These are phyloP conservation scores for Andrena praecox DNA, from an alignment of 2,888 invertebrate genomes.

Conservation along the genomic window DNA sequence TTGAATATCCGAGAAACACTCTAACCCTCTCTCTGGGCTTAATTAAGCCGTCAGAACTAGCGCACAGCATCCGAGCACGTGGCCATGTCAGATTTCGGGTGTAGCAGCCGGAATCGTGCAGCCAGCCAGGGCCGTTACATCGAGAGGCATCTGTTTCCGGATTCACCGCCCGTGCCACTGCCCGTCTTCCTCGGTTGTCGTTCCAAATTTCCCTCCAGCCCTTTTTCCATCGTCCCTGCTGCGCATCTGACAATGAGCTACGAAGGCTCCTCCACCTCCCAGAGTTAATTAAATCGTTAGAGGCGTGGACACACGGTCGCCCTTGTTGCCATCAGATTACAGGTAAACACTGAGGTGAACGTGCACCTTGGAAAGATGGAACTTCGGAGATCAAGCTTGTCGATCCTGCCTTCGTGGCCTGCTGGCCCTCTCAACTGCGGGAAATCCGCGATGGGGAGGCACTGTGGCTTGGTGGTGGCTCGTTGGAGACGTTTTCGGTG, in stretches of 20 bases:
- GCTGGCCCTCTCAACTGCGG: not conserved
- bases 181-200: constrained; percentile 47
- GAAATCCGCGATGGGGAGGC: not conserved
- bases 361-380: not conserved
- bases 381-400: not conserved
- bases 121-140: constrained; percentile 43
- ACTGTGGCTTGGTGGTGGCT: not conserved
- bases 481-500: not conserved
- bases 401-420: not conserved
- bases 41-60: constrained; percentile 76
- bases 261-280: constrained; percentile 52
- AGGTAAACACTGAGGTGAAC: constrained; percentile 43
- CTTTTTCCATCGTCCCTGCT: constrained; percentile 23
- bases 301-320: constrained; percentile 51
- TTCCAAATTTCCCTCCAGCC: constrained; percentile 40
- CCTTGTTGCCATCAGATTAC: constrained; percentile 46
- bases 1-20: constrained; percentile 62
- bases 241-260: constrained; percentile 47
- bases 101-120: constrained; percentile 63
- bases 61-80: constrained; percentile 74
- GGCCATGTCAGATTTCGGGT: constrained; percentile 72
- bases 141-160: constrained; percentile 62
- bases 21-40: constrained; percentile 64
- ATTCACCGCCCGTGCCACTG: constrained; percentile 41
- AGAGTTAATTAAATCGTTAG: constrained; percentile 79